Conservation (phyloP, 2,113 vertebrate genomes). For the Colistium nudipinnis region DNA sequence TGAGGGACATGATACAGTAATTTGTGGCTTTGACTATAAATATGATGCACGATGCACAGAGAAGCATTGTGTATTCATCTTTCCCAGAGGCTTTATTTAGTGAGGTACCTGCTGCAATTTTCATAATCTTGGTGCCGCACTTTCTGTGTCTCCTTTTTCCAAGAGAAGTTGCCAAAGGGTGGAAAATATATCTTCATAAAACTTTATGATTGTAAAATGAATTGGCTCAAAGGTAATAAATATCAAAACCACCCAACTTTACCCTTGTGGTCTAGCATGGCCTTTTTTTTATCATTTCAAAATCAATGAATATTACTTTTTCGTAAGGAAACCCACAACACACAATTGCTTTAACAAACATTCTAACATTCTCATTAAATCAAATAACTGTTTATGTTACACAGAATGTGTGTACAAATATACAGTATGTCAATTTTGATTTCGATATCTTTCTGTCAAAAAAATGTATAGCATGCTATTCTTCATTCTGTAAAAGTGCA, state of each 20-base stretch:
- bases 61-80: constrained; percentile 57
- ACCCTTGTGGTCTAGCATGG: background rate
- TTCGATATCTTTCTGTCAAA: background rate
- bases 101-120: constrained; percentile 59
- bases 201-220: background rate
- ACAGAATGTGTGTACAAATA: background rate
- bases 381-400: too few species aligned
- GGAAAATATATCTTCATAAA: background rate
- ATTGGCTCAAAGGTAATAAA: background rate
- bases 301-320: background rate
- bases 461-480: background rate
- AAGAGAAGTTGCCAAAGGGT: background rate
- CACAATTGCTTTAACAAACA: too few species aligned
- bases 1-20: constrained; percentile 73
- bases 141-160: background rate
- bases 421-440: background rate
- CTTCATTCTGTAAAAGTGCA: background rate
- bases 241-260: background rate
- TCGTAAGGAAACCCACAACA: too few species aligned
- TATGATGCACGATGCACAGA: constrained; percentile 60
- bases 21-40: constrained; percentile 80
- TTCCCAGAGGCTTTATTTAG: constrained; percentile 60
- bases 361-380: background rate
- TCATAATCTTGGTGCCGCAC: constrained; percentile 12
- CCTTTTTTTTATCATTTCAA: background rate